Evolutionary conservation across 2,888 invertebrate genomes (phyloP).

Genomic region (Luperina testacea): DNA sequence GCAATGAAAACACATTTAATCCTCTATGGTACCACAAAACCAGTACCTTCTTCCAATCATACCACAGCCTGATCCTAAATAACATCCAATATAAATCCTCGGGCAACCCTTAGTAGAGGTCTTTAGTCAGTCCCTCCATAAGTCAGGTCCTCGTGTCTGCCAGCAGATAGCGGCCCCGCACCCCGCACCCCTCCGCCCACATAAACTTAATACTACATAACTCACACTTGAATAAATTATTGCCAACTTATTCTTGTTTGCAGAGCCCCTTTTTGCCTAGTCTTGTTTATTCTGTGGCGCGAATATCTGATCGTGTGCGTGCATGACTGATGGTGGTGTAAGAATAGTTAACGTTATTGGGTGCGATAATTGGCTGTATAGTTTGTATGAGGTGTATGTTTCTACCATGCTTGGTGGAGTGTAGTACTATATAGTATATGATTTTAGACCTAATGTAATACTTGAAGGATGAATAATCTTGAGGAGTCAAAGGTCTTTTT

Average conservation of each 20-base stretch:
- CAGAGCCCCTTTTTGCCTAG: constrained; percentile 79
- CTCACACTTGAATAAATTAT: constrained; percentile 87
- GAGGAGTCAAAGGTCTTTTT: neutral
- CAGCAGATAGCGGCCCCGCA: constrained; percentile 72
- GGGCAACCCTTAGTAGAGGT: constrained; percentile 65
- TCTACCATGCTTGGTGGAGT: constrained; percentile 2
- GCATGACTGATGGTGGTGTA: constrained; percentile 58
- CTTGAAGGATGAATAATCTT: neutral
- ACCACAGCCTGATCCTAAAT: constrained; percentile 50
- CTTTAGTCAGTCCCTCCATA: constrained; percentile 65
- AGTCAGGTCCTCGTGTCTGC: constrained; percentile 67
- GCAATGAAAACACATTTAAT: constrained; percentile 7
- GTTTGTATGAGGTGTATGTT: constrained; percentile 41
- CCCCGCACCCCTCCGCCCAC: constrained; percentile 76
- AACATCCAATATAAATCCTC: constrained; percentile 60
- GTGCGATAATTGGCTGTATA: constrained; percentile 52
- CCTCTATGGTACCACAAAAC: constrained; percentile 16
- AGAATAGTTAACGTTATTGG: constrained; percentile 56
- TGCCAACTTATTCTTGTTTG: constrained; percentile 83
- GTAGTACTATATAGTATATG: constrained; percentile 35
- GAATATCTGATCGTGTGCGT: constrained; percentile 66
- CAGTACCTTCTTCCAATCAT: constrained; percentile 51
- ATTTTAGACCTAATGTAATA: constrained; percentile 29
- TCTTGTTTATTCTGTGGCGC: constrained; percentile 71
- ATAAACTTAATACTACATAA: constrained; percentile 86